Conservation (phyloP, 2,797 vertebrate species). For the Sternotherus odoratus region DNA sequence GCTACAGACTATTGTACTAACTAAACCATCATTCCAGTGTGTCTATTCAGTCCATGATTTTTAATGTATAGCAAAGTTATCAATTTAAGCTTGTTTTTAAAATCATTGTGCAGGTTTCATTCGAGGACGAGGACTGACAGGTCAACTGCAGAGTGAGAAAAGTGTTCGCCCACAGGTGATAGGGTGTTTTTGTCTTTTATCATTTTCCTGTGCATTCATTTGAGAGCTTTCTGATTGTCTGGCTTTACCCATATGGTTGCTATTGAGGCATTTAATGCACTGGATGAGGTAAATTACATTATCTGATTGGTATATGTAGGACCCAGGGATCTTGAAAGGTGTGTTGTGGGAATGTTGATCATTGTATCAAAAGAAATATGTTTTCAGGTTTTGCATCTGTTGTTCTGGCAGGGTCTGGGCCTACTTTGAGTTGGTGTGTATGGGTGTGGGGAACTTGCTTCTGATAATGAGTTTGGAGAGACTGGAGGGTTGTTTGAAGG, state of each 20-base stretch:
- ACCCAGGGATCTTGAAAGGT: not conserved
- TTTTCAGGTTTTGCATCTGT: not conserved
- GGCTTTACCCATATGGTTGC: not conserved
- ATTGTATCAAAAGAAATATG: not conserved
- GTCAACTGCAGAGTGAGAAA: not conserved
- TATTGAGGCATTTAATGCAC: not conserved
- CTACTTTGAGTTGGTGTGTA: not conserved
- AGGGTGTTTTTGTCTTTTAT: not conserved
- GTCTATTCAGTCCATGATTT: not conserved
- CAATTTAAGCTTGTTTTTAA: not conserved
- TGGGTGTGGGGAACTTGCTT: not conserved
- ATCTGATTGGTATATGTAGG: not conserved
- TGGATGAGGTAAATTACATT: not conserved
- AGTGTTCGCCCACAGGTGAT: not conserved
- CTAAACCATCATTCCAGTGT: not conserved
- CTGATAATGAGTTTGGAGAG: not conserved
- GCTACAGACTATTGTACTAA: not conserved
- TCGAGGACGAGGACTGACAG: not conserved
- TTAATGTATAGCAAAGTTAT: not conserved
- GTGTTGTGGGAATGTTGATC: not conserved
- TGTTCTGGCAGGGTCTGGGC: not conserved
- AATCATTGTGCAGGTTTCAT: not conserved
- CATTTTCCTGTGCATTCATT: not conserved
- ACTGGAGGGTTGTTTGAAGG: not conserved
- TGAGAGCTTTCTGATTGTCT: not conserved